Evolutionary conservation across 2,888 invertebrate species (phyloP).

Genomic region (Crossocerus cetratus): DNA sequence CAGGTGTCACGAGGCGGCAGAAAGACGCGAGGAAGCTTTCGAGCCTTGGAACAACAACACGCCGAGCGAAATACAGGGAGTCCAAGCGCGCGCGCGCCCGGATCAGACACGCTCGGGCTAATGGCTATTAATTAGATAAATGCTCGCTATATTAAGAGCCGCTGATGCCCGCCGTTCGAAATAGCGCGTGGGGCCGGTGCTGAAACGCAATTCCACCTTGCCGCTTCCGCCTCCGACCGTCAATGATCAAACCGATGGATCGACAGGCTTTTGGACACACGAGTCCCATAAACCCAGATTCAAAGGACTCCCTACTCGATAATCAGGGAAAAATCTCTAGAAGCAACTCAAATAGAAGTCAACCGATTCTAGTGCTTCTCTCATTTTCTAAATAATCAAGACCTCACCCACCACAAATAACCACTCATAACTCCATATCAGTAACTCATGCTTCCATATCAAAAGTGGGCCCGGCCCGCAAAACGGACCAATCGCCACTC

Average conservation of each 20-base stretch:
- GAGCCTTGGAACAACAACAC: conserved; percentile 31
- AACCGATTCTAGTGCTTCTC: too few relatives aligned
- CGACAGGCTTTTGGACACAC: too few relatives aligned
- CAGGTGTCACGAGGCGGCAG: conserved; percentile 35
- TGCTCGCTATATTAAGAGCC: conserved; percentile 67
- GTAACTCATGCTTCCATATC: too few relatives aligned
- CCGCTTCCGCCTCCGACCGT: conserved; percentile 18
- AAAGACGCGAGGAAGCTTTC: conserved; percentile 40
- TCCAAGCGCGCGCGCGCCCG: conserved; percentile 14
- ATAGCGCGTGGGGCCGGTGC: conserved; percentile 56
- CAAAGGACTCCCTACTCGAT: too few relatives aligned
- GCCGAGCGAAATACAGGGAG: conserved; percentile 10
- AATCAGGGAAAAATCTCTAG: too few relatives aligned
- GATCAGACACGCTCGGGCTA: conserved; percentile 53
- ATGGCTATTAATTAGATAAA: conserved; percentile 75
- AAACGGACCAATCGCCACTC: too few relatives aligned
- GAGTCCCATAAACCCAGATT: too few relatives aligned
- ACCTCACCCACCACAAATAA: too few relatives aligned
- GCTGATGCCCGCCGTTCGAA: conserved; percentile 68
- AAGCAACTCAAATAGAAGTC: too few relatives aligned
- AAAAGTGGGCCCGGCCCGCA: too few relatives aligned
- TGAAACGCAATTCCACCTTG: conserved; percentile 58
- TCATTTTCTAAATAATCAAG: too few relatives aligned
- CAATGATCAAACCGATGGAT: conserved; percentile 10
- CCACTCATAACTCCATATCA: too few relatives aligned